Conservation (phyloP, 2,888 invertebrate species). For the Eledone cirrhosa region DNA sequence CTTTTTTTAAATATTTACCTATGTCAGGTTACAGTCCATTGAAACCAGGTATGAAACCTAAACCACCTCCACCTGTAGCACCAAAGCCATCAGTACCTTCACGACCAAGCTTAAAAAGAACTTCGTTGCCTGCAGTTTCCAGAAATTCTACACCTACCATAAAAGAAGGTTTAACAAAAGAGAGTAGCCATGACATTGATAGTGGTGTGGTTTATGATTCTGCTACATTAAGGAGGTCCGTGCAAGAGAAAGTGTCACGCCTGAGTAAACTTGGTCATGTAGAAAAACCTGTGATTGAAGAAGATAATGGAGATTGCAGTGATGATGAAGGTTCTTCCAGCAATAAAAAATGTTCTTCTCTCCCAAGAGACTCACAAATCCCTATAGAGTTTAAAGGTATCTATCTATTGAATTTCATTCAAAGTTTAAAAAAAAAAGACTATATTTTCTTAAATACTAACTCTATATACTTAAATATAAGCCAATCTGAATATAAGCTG, state of each 20-base stretch:
- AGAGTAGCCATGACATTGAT: background rate
- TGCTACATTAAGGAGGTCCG: slow-evolving; percentile 47
- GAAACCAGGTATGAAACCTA: background rate
- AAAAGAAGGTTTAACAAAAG: background rate
- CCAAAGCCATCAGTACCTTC: slow-evolving; percentile 20
- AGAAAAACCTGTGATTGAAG: background rate
- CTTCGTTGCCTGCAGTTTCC: background rate
- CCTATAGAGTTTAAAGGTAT: slow-evolving; percentile 16
- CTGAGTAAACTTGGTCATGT: slow-evolving; percentile 31
- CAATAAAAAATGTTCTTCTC: slow-evolving; percentile 15
- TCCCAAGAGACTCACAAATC: slow-evolving; percentile 1
- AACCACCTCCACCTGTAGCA: slow-evolving; percentile 24
- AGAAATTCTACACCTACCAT: background rate
- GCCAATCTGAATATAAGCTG: no score
- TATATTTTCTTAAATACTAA: no score
- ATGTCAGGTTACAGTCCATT: background rate
- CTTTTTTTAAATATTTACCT: background rate
- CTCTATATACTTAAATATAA: no score
- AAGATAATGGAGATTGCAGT: background rate
- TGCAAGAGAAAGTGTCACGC: slow-evolving; percentile 48
- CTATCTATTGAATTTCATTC: no score
- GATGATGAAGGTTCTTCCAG: background rate
- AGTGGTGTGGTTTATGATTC: slow-evolving; percentile 52
- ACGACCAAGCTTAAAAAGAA: slow-evolving; percentile 10
- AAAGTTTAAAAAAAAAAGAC: no score